Conservation (phyloP, 2,113 vertebrate genomes). For the Thymallus thymallus region DNA sequence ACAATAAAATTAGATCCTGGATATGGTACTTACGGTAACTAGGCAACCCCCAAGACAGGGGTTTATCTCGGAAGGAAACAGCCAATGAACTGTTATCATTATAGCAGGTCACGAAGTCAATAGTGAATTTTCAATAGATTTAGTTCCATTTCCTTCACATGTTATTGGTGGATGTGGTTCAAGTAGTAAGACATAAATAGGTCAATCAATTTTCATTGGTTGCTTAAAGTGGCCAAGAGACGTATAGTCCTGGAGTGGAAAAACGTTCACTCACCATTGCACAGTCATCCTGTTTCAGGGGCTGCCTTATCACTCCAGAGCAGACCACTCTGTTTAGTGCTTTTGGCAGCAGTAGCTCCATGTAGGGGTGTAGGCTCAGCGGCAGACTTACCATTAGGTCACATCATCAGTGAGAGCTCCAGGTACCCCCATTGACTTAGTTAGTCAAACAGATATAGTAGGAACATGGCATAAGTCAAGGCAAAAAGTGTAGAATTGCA, state of each 20-base stretch:
- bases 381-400: slow-evolving; percentile 5
- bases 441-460: neutral
- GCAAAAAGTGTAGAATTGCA: too few relatives aligned
- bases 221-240: too few relatives aligned
- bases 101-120: neutral
- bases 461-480: too few relatives aligned
- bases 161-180: too few relatives aligned
- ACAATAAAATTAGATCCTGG: slow-evolving; percentile 33
- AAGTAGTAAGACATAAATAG: too few relatives aligned
- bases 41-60: neutral
- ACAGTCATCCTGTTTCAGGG: slow-evolving; percentile 23
- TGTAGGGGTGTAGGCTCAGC: slow-evolving; percentile 54
- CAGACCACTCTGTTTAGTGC: neutral
- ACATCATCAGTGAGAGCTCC: neutral
- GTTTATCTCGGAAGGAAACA: slow-evolving; percentile 28
- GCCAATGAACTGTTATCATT: neutral
- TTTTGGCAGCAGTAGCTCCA: neutral
- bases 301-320: slow-evolving; percentile 6
- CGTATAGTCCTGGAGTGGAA: too few relatives aligned
- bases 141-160: too few relatives aligned
- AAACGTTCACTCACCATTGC: neutral
- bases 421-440: too few relatives aligned
- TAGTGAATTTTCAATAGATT: too few relatives aligned
- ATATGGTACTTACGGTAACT: neutral
- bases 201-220: too few relatives aligned